Evolutionary conservation across 1,140 invertebrate species (phyloP).

Genomic region (Coptotermes formosanus): DNA sequence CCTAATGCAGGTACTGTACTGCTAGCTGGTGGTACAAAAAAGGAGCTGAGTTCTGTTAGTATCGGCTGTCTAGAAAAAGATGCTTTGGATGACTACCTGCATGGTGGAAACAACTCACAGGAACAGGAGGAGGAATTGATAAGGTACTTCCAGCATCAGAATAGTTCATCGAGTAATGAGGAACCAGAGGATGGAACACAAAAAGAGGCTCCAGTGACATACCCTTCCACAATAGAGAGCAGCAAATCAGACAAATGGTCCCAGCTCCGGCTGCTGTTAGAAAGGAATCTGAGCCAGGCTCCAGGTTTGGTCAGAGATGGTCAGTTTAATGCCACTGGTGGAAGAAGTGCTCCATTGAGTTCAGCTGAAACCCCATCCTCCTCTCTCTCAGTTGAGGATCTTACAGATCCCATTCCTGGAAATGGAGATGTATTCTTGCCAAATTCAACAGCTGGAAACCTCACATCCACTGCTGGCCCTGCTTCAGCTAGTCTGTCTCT

Average conservation of each 20-base stretch:
- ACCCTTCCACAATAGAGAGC: conserved; percentile 46
- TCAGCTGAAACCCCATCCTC: neutral
- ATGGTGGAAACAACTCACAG: conserved; percentile 71
- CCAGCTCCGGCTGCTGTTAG: conserved; percentile 67
- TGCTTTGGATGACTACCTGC: conserved; percentile 67
- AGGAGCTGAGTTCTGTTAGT: conserved; percentile 21
- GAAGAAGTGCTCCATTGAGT: too few species aligned
- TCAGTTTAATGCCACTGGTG: too few species aligned
- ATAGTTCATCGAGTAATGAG: conserved; percentile 30
- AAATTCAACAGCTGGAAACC: neutral
- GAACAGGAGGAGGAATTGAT: conserved; percentile 76
- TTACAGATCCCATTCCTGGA: neutral
- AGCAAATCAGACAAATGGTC: conserved; percentile 63
- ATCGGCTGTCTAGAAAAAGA: conserved; percentile 61
- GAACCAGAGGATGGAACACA: conserved; percentile 32
- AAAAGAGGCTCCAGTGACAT: conserved; percentile 41
- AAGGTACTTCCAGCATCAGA: conserved; percentile 69
- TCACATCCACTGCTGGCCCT: neutral
- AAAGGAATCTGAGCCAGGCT: conserved; percentile 59
- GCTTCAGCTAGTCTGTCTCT: conserved; percentile 33
- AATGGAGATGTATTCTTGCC: conserved; percentile 21
- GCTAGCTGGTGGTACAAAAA: neutral
- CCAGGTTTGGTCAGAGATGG: neutral
- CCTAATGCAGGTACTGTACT: neutral
- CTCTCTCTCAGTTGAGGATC: neutral